Evolutionary conservation across 23 tunicate genomes (phyloP).

Genomic region (Styela plicata): DNA sequence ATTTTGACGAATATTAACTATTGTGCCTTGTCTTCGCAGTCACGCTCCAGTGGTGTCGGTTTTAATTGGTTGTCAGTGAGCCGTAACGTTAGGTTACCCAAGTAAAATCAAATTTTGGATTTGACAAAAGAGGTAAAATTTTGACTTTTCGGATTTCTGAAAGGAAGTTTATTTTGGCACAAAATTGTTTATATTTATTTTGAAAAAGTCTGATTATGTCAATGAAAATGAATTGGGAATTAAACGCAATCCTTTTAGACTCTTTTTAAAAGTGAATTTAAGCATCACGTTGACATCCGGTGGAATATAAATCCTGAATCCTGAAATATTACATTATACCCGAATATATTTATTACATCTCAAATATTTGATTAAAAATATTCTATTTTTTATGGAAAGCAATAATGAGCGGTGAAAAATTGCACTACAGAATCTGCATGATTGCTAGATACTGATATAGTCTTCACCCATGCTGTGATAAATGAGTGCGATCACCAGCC

Average conservation of each 20-base stretch:
- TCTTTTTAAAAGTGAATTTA: background rate
- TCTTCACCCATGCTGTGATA: too few relatives aligned
- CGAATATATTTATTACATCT: too few relatives aligned
- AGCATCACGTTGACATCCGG: background rate
- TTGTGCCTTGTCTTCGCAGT: background rate
- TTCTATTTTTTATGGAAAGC: too few relatives aligned
- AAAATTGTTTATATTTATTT: background rate
- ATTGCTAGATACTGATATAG: too few relatives aligned
- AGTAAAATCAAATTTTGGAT: background rate
- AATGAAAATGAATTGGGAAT: background rate
- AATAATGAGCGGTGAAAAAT: too few relatives aligned
- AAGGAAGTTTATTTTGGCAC: background rate
- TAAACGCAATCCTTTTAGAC: too few relatives aligned
- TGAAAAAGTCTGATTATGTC: background rate
- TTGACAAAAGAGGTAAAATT: background rate
- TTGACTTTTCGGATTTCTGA: background rate
- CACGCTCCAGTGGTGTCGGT: background rate
- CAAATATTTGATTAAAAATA: too few relatives aligned
- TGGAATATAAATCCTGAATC: too few relatives aligned
- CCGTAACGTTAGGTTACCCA: background rate
- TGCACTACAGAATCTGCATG: too few relatives aligned
- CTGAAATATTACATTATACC: too few relatives aligned
- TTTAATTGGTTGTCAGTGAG: background rate
- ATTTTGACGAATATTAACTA: background rate
- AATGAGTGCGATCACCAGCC: too few relatives aligned